A percentile compares a stretch with the other conserved stretches of the same genome.
Evolutionary conservation across 1,140 invertebrate species (phyloP).

Genomic region (Telenomus remus): DNA sequence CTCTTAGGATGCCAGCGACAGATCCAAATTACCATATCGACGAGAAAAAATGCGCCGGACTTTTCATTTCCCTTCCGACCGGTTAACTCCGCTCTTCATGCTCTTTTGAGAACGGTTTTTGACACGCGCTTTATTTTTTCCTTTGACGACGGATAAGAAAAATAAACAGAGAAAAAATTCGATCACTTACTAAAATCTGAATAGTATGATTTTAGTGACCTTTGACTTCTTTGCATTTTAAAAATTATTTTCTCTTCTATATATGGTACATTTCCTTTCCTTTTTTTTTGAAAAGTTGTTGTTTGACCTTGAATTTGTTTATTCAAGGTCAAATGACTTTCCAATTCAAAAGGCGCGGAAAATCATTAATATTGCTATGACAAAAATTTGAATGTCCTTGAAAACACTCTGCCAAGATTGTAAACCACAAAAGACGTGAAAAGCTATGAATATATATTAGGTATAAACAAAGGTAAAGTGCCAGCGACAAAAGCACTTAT

Average conservation of each 20-base stretch:
- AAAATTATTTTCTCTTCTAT: too few species aligned
- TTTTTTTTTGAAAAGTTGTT: too few species aligned
- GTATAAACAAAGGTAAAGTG: constrained; percentile 62
- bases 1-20: constrained; percentile 67
- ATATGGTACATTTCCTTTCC: too few species aligned
- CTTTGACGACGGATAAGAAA: too few species aligned
- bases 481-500: constrained; percentile 22
- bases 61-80: constrained; percentile 66
- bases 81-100: constrained; percentile 20
- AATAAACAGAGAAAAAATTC: too few species aligned
- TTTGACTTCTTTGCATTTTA: too few species aligned
- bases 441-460: constrained; percentile 73
- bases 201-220: background rate
- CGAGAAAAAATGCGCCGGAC: constrained; percentile 60
- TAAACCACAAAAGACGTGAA: constrained; percentile 62
- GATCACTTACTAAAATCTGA: background rate
- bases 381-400: constrained; percentile 28
- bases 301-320: too few species aligned
- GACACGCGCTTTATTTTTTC: background rate
- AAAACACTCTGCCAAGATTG: constrained; percentile 34
- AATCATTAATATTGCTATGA: too few species aligned
- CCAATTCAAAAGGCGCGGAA: too few species aligned
- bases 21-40: constrained; percentile 72
- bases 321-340: too few species aligned
- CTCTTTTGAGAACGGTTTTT: background rate